Percentiles rank a stretch among this genome's conserved stretches.
Conservation (phyloP, 2,113 vertebrate genomes). For the Martes martes region DNA sequence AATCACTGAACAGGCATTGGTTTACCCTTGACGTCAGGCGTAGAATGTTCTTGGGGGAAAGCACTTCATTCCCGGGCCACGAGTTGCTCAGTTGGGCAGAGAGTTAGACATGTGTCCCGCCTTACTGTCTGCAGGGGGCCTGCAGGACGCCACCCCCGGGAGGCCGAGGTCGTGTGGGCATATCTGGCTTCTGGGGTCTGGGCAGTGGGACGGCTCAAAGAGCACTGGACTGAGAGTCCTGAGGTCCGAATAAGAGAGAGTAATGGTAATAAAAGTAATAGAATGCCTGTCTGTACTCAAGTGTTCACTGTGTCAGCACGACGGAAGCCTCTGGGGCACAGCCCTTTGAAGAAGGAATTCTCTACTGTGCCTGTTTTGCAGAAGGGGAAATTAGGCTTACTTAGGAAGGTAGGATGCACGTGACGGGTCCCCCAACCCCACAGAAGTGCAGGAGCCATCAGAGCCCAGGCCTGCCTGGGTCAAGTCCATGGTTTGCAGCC, state of each 20-base stretch:
- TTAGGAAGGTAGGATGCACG: not conserved
- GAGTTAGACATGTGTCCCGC: not conserved
- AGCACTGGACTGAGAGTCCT: not conserved
- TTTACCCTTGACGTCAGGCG: not conserved
- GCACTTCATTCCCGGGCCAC: not conserved
- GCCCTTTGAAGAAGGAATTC: not conserved
- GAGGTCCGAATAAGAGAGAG: no score
- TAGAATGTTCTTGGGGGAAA: not conserved
- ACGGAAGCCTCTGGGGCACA: not conserved
- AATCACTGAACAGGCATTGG: not conserved
- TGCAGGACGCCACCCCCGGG: accelerated
- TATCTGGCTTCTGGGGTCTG: accelerated
- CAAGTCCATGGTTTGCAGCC: not conserved
- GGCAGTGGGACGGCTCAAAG: not conserved
- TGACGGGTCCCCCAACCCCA: accelerated
- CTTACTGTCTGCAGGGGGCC: not conserved
- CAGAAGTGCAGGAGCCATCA: not conserved
- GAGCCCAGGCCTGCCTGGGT: not conserved
- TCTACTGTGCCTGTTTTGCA: not conserved
- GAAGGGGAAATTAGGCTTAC: not conserved
- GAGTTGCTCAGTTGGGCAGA: not conserved
- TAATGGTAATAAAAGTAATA: no score
- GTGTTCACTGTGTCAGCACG: accelerated
- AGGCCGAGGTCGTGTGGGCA: not conserved
- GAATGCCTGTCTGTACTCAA: no score